Evolutionary conservation across 2,888 invertebrate genomes (phyloP).

Genomic region (Eristalis tenax): DNA sequence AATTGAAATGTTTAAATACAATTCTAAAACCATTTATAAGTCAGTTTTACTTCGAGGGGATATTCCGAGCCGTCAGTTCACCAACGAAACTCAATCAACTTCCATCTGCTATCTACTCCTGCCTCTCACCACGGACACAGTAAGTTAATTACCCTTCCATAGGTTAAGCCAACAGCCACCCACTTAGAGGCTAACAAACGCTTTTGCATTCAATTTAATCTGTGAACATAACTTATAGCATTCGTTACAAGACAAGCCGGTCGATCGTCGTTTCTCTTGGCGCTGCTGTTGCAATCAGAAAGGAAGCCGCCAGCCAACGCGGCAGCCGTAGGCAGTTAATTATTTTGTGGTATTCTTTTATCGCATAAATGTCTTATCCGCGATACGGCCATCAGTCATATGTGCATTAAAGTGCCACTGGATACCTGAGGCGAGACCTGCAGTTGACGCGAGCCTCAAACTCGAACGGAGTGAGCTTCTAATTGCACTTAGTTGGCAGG

Average conservation of each 20-base stretch:
- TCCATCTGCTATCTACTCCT: background rate
- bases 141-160: background rate
- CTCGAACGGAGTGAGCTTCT: background rate
- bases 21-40: too few relatives aligned
- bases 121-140: background rate
- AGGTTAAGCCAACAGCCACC: background rate
- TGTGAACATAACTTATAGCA: background rate
- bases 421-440: background rate
- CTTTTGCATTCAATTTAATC: background rate
- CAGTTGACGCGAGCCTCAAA: background rate
- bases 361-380: background rate
- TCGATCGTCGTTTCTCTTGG: background rate
- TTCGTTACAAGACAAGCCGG: background rate
- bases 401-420: background rate
- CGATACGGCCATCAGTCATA: background rate
- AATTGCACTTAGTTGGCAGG: background rate
- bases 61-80: too few relatives aligned
- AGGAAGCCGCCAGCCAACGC: background rate
- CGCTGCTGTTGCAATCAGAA: background rate
- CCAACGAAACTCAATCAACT: too few relatives aligned
- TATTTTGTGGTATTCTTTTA: background rate
- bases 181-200: background rate
- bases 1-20: too few relatives aligned
- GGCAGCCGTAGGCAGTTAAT: background rate
- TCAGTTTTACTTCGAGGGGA: too few relatives aligned